Evolutionary conservation across 1,140 invertebrate genomes (phyloP), one percentile per base, ranked within the genome.

Genomic region (Cydia fagiglandana): DNA sequence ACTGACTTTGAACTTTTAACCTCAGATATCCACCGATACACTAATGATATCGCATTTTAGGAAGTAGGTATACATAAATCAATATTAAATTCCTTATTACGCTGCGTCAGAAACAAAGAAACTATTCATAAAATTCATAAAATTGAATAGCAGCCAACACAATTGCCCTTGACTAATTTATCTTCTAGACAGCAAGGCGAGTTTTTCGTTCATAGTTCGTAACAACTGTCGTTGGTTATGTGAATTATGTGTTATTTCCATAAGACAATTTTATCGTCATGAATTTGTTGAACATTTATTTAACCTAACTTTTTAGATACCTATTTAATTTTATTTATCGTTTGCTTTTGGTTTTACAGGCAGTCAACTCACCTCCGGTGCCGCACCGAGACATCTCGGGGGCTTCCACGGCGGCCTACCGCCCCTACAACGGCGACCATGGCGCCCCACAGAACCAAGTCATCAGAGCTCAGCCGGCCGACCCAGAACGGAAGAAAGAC

Each of bases 401-500:
- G 6, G 75, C 88, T 47, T 78, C 87, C 0, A 73, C 88, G 30
- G 73, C 82, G 61, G 79, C 84, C 1, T 93, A 91, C 74, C 85
- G 87, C 66, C 84, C 88, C 4, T 91, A 90, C 75, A 87, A 86
- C 74, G 89, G 91, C 81, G 90, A 93, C 38, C 89, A 90, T 75
- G 75, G 86, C 64, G 78, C 87, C 77, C 80, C 88, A 78, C 88
- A 87, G 64, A 86, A 86, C 10, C 86, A 88, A 20, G 78, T 85
- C 41, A 88, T 91, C n/a, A 84, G 88, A 47, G 83, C 85, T 7
- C 75, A 83, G 76, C 76, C 83, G 73, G 86, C 81, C 20, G 89
- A 91, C 73, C 64, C 78, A 13, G 91, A 92, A 80, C 83, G 88
- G 34, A 93, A 93, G 78, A 93, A 93, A 83, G 91, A 95, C 70